These are phyloP conservation scores for Scolopax rusticola DNA, from an alignment of 2,797 vertebrate species.

Conservation along the genomic window DNA sequence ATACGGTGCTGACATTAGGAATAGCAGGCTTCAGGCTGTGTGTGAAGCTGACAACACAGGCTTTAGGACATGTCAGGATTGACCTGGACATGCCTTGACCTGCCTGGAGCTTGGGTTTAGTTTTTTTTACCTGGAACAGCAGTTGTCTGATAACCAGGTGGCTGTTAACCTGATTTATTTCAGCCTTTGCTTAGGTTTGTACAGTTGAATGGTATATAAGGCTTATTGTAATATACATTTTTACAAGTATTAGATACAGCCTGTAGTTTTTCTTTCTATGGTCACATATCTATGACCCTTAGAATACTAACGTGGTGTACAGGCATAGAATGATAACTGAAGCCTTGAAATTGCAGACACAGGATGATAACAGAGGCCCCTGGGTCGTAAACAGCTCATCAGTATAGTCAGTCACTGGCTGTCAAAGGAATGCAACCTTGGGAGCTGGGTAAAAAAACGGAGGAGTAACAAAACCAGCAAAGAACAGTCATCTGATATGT, in stretches of 20 bases:
- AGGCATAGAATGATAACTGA: neutral
- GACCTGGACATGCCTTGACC: too few species aligned
- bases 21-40: neutral
- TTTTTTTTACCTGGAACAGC: neutral
- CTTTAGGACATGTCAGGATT: neutral
- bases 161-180: neutral
- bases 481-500: neutral
- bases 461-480: neutral
- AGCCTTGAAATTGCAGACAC: neutral
- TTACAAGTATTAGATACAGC: neutral
- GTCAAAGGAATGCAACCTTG: neutral
- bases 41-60: neutral
- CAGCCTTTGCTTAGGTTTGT: neutral
- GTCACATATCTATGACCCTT: neutral
- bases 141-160: neutral
- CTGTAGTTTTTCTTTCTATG: neutral
- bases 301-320: neutral
- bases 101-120: neutral
- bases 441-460: neutral
- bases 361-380: neutral
- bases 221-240: neutral
- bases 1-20: fast-evolving
- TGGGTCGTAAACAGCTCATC: neutral
- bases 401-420: neutral
- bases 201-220: neutral